These are phyloP conservation scores for Cryptocephalus moraei DNA, from an alignment of 2,888 invertebrate species.

Conservation along the genomic window DNA sequence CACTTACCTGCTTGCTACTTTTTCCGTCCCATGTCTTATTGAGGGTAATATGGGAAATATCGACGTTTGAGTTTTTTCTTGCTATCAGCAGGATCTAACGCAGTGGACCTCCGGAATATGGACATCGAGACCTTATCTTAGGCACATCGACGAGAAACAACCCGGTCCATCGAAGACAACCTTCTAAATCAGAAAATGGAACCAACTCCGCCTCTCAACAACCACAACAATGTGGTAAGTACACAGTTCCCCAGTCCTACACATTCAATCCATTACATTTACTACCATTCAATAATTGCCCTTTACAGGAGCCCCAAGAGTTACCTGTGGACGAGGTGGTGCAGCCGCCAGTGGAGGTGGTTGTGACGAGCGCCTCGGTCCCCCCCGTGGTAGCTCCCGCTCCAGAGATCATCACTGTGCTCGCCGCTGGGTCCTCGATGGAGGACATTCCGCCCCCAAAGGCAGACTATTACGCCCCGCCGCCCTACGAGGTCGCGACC, in stretches of 20 bases:
- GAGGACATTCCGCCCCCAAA: constrained; percentile 73
- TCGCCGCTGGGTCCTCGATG: constrained; percentile 24
- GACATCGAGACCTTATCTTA: too few relatives aligned
- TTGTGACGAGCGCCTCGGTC: constrained; percentile 2
- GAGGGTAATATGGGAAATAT: too few relatives aligned
- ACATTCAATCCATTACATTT: background rate
- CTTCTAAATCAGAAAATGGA: constrained; percentile 13
- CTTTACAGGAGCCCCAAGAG: constrained; percentile 12
- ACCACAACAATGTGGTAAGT: constrained; percentile 2
- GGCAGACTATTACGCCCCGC: constrained; percentile 76
- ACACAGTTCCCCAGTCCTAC: constrained; percentile 8
- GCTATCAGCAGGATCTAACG: too few relatives aligned
- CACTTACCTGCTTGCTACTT: too few relatives aligned
- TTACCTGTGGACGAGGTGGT: constrained; percentile 12
- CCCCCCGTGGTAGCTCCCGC: constrained; percentile 1
- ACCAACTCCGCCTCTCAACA: constrained; percentile 17
- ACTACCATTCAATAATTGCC: background rate
- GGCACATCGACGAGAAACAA: too few relatives aligned
- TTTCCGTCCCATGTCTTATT: too few relatives aligned
- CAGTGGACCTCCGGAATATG: too few relatives aligned
- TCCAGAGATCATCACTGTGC: constrained; percentile 11
- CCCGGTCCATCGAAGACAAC: too few relatives aligned
- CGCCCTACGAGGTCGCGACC: constrained; percentile 72
- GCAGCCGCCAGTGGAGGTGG: constrained; percentile 3
- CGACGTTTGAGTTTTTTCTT: too few relatives aligned